phyloP scores from a whole-genome alignment of 53 echinoderm and acorn worm genomes.

The Apostichopus leukothele region DNA sequence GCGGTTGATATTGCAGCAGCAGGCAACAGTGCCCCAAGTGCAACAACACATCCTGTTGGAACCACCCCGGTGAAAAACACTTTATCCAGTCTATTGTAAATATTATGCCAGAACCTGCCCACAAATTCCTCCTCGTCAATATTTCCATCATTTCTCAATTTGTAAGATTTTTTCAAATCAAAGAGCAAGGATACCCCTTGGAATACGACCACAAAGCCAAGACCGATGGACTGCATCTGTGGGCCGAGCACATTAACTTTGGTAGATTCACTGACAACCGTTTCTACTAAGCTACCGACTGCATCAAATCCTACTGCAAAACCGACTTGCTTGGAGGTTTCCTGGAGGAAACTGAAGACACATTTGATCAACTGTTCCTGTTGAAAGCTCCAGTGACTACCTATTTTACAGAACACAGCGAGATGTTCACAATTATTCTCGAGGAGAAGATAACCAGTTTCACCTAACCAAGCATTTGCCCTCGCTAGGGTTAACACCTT shows the following conservation, averaged over 20 bases:
- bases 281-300: not conserved
- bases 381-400: slow-evolving; percentile 7
- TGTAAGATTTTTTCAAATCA: not conserved
- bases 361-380: not conserved
- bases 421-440: not conserved
- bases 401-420: not conserved
- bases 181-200: not conserved
- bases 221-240: not conserved
- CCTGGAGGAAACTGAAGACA: not conserved
- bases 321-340: not conserved
- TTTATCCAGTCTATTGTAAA: not conserved
- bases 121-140: slow-evolving; percentile 10
- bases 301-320: not conserved
- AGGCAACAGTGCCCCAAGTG: not conserved
- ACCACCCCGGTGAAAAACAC: slow-evolving; percentile 2
- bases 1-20: not conserved
- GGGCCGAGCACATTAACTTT: not conserved
- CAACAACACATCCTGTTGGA: not conserved
- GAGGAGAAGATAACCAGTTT: not conserved
- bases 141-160: not conserved
- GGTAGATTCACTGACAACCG: not conserved
- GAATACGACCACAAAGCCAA: not conserved
- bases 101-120: not conserved
- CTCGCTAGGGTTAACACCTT: not conserved
- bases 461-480: slow-evolving; percentile 7